These are phyloP conservation scores for Anodontia alba DNA, from an alignment of 2,888 invertebrate species.

Conservation along the genomic window DNA sequence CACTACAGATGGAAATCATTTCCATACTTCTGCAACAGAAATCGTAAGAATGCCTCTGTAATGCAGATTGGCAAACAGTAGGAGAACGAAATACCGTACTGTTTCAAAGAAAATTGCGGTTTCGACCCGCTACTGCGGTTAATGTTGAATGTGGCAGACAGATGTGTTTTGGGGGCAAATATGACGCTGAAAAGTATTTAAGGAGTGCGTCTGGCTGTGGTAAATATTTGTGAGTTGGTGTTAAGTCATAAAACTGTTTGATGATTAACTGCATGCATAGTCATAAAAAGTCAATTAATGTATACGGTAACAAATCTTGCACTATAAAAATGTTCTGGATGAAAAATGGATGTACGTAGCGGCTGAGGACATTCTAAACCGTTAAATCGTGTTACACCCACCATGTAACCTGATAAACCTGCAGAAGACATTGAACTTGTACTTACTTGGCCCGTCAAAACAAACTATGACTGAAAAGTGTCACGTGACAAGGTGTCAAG, in stretches of 20 bases:
- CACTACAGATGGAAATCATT: not conserved
- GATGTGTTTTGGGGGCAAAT: not conserved
- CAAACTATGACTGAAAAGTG: too few relatives aligned
- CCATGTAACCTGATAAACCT: too few relatives aligned
- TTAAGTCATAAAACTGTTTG: conserved; percentile 3
- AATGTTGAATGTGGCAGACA: not conserved
- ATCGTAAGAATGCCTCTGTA: not conserved
- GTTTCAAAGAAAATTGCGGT: not conserved
- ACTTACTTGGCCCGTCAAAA: too few relatives aligned
- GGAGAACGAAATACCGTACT: not conserved
- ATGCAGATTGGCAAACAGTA: not conserved
- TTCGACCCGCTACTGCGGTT: not conserved
- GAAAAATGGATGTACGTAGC: too few relatives aligned
- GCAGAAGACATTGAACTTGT: too few relatives aligned
- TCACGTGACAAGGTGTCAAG: too few relatives aligned
- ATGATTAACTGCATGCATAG: not conserved
- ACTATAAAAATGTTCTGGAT: not conserved
- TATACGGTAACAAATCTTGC: not conserved
- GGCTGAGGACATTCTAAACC: too few relatives aligned
- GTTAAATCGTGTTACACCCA: too few relatives aligned
- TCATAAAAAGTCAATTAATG: conserved; percentile 1
- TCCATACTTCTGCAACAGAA: not conserved
- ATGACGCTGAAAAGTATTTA: not conserved
- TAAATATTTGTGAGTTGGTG: not conserved
- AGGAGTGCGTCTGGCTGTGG: conserved; percentile 2